These are phyloP conservation scores for Aleiodes sp. DNA, from an alignment of 1,140 invertebrate species.

Conservation along the genomic window DNA sequence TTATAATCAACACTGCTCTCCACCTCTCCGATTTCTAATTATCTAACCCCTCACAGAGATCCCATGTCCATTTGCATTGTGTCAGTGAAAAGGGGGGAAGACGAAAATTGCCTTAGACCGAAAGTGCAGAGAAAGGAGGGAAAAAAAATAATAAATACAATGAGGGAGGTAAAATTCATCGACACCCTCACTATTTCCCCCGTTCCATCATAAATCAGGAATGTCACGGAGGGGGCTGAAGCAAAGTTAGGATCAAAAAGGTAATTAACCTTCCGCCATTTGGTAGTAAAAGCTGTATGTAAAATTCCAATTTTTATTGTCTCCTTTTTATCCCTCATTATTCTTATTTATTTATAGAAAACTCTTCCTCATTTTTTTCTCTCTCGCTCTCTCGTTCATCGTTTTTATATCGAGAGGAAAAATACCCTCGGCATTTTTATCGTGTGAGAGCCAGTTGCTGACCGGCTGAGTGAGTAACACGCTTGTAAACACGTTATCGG, in stretches of 20 bases:
- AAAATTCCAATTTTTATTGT: background rate
- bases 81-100: background rate
- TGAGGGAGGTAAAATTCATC: slow-evolving; percentile 17
- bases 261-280: slow-evolving; percentile 13
- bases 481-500: slow-evolving; percentile 33
- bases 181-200: background rate
- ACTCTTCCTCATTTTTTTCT: background rate
- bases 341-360: background rate
- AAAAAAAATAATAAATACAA: background rate
- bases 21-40: background rate
- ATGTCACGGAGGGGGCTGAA: background rate
- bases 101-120: slow-evolving; percentile 2
- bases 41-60: background rate
- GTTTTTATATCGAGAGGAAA: background rate
- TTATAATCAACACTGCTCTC: background rate
- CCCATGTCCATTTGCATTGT: slow-evolving; percentile 12
- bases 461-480: slow-evolving; percentile 22
- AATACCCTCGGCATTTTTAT: slow-evolving; percentile 8
- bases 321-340: background rate
- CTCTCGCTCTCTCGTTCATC: background rate
- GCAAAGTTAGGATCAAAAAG: slow-evolving; percentile 9
- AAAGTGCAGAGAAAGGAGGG: no score
- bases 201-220: slow-evolving; percentile 16
- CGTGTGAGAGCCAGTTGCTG: background rate
- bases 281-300: background rate